A percentile compares a stretch with the other conserved stretches of the same genome.
phyloP scores from a whole-genome alignment of 2,888 invertebrate species.

The Tineola bisselliella region DNA sequence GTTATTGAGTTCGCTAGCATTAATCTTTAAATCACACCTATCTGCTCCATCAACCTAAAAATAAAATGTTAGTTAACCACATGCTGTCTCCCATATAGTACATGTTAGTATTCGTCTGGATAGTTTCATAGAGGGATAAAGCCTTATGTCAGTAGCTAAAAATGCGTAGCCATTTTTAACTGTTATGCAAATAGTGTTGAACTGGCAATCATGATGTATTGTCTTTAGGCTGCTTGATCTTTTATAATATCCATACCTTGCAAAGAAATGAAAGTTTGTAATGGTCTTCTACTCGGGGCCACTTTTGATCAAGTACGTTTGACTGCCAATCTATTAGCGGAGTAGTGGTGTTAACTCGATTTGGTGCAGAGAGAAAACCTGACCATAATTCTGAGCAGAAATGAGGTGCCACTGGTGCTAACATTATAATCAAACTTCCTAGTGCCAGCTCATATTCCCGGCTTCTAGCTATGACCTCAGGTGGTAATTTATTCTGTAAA shows the following conservation, averaged over 20 bases:
- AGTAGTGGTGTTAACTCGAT: conserved; percentile 55
- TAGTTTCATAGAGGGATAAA: too few species aligned
- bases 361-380: conserved; percentile 74
- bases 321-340: conserved; percentile 72
- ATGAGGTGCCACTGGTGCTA: conserved; percentile 90
- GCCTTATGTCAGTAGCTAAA: too few species aligned
- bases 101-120: neutral
- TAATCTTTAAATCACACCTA: conserved; percentile 48
- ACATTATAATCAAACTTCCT: conserved; percentile 81
- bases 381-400: conserved; percentile 93
- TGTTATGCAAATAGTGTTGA: too few species aligned
- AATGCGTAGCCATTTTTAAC: too few species aligned
- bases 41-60: conserved; percentile 58
- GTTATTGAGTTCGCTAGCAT: conserved; percentile 35
- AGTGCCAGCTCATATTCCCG: conserved; percentile 82
- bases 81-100: neutral
- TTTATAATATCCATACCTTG: conserved; percentile 52
- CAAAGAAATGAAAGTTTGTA: conserved; percentile 74
- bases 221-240: too few species aligned
- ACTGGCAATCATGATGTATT: too few species aligned
- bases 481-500: conserved; percentile 68
- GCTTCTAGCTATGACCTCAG: conserved; percentile 70
- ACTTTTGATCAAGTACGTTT: conserved; percentile 77
- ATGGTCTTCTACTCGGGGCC: conserved; percentile 79
- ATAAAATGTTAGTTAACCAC: neutral